These are phyloP conservation scores for Tarsius wallacei DNA, from an alignment of 2,797 vertebrate genomes.

Conservation along the genomic window DNA sequence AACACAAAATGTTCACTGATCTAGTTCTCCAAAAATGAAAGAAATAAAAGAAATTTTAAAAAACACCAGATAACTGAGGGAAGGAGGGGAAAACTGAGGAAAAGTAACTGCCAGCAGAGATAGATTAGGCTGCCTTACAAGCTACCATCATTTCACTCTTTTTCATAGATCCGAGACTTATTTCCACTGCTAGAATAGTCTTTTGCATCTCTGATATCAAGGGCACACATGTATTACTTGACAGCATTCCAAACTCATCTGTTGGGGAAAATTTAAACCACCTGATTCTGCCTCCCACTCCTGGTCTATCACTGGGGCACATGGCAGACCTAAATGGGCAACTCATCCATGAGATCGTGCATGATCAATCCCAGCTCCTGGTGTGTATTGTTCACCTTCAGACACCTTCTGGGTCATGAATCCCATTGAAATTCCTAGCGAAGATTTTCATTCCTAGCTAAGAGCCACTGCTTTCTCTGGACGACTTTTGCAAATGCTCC, in stretches of 20 bases:
- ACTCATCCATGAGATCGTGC: fast-evolving
- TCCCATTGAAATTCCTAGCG: slow-evolving; percentile 82
- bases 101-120: slow-evolving; percentile 39
- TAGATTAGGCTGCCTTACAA: slow-evolving; percentile 40
- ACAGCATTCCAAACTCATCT: slow-evolving; percentile 76
- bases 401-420: slow-evolving; percentile 38
- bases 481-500: slow-evolving; percentile 86
- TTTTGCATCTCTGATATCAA: slow-evolving; percentile 74
- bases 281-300: slow-evolving; percentile 58
- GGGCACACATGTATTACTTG: slow-evolving; percentile 67
- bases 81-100: slow-evolving; percentile 57
- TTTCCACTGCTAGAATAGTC: slow-evolving; percentile 61
- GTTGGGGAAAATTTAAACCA: slow-evolving; percentile 62
- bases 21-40: slow-evolving; percentile 69
- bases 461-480: slow-evolving; percentile 82
- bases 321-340: not conserved
- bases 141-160: slow-evolving; percentile 27
- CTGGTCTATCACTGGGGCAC: not conserved
- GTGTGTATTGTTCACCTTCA: not conserved
- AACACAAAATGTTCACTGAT: slow-evolving; percentile 41
- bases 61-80: slow-evolving; percentile 71
- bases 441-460: slow-evolving; percentile 42
- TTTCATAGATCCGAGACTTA: not conserved
- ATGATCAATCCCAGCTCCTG: not conserved
- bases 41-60: slow-evolving; percentile 75